Conservation (phyloP, 2,888 invertebrate genomes). For the Hylaea fasciaria region DNA sequence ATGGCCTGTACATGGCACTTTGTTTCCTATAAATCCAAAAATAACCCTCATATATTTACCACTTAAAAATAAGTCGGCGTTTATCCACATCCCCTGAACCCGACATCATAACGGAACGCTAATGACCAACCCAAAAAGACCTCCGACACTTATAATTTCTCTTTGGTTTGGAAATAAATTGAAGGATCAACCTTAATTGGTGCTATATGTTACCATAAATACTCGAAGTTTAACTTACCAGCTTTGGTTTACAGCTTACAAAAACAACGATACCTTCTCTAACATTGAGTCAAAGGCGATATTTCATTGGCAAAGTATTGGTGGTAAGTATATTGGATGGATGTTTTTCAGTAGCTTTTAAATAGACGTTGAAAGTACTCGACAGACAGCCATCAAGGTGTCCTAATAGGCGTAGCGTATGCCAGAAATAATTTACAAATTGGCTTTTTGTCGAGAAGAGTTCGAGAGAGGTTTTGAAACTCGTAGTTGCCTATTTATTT, state of each 20-base stretch:
- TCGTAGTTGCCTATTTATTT: neutral
- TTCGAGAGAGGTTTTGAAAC: conserved; percentile 21
- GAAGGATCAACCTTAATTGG: conserved; percentile 58
- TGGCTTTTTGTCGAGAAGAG: conserved; percentile 57
- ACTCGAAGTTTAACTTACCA: conserved; percentile 54
- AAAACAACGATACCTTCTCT: conserved; percentile 38
- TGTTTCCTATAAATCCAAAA: conserved; percentile 72
- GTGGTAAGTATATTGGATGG: conserved; percentile 5
- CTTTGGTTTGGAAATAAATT: conserved; percentile 19
- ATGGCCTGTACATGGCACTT: conserved; percentile 72
- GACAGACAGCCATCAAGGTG: conserved; percentile 81
- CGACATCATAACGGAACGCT: conserved; percentile 68
- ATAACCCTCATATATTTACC: conserved; percentile 69
- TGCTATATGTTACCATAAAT: conserved; percentile 67
- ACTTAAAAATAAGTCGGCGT: conserved; percentile 77
- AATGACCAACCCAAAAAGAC: conserved; percentile 49
- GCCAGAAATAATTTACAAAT: conserved; percentile 82
- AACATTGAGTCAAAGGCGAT: conserved; percentile 46
- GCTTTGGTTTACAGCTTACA: conserved; percentile 18
- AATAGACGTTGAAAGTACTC: conserved; percentile 83
- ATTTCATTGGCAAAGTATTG: conserved; percentile 38
- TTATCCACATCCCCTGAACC: conserved; percentile 60
- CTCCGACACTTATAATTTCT: conserved; percentile 33
- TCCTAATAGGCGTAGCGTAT: conserved; percentile 80
- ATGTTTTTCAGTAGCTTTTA: conserved; percentile 70